A percentile compares a stretch with the other conserved stretches of the same genome.
phyloP scores from a whole-genome alignment of 2,113 vertebrate genomes.

The Vireo altiloquus region DNA sequence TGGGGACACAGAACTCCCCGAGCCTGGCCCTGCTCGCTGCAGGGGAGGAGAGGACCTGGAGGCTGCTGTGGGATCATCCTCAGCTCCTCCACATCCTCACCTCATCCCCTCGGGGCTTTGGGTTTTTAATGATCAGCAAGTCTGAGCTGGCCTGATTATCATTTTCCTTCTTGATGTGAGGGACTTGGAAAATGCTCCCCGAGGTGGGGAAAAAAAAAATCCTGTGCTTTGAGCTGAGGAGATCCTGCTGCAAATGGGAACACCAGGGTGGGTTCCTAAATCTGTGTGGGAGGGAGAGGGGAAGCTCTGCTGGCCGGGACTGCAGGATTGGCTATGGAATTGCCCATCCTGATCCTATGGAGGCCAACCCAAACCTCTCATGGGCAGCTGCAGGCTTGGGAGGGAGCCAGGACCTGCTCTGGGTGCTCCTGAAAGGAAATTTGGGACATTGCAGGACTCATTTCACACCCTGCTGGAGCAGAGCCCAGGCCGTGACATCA shows the following conservation, averaged over 20 bases:
- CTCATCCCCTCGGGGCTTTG: background rate
- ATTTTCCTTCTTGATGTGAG: background rate
- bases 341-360: rapidly evolving
- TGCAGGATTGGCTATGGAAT: rapidly evolving
- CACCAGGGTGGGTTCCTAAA: rapidly evolving
- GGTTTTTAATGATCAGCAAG: background rate
- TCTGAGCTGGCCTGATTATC: background rate
- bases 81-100: background rate
- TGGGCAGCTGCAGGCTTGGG: background rate
- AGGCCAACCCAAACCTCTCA: background rate
- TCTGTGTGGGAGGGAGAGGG: background rate
- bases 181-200: background rate
- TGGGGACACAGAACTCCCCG: rapidly evolving
- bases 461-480: background rate
- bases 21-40: background rate
- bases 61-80: background rate
- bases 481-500: rapidly evolving
- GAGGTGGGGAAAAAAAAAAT: background rate
- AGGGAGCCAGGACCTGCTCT: rapidly evolving
- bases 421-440: background rate
- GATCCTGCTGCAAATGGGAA: background rate
- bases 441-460: rapidly evolving
- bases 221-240: background rate
- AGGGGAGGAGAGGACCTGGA: background rate
- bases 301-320: background rate